Evolutionary conservation across 1,140 invertebrate species (phyloP).

Genomic region (Trissolcus basalis): DNA sequence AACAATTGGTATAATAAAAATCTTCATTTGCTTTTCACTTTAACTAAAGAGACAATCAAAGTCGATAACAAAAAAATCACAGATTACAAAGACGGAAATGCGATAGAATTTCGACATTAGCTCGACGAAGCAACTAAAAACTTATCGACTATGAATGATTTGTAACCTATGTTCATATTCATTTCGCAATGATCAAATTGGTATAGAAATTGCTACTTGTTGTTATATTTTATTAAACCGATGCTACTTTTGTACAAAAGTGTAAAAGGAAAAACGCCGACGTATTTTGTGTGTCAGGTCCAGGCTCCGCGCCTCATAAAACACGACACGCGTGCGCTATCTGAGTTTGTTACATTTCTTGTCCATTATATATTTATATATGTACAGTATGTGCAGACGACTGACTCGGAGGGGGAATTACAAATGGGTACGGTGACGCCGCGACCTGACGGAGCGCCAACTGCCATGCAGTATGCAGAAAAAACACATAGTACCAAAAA

Average conservation of each 20-base stretch:
- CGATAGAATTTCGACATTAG: constrained; percentile 12
- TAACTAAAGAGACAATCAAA: neutral
- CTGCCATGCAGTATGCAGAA: constrained; percentile 2
- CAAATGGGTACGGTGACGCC: constrained; percentile 7
- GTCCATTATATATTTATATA: constrained; percentile 11
- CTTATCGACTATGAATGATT: neutral
- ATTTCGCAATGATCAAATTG: no score
- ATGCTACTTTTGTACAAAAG: constrained; percentile 58
- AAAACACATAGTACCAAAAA: neutral
- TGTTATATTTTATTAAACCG: constrained; percentile 38
- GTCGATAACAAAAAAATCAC: constrained; percentile 1
- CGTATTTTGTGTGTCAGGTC: constrained; percentile 1
- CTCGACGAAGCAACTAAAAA: constrained; percentile 13
- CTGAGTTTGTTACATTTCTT: constrained; percentile 13
- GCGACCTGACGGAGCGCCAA: constrained; percentile 30
- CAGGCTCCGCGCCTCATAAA: constrained; percentile 18
- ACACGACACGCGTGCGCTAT: constrained; percentile 22
- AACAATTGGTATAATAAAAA: no score
- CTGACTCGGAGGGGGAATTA: constrained; percentile 1
- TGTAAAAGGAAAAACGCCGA: constrained; percentile 58
- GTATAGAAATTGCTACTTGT: constrained; percentile 40
- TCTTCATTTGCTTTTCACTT: no score
- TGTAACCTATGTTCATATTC: no score
- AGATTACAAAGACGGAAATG: neutral
- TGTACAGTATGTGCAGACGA: constrained; percentile 53